A percentile compares a stretch with the other conserved stretches of the same genome.
These are phyloP conservation scores for Macheiramphus alcinus DNA, from an alignment of 2,113 vertebrate species.

Conservation along the genomic window DNA sequence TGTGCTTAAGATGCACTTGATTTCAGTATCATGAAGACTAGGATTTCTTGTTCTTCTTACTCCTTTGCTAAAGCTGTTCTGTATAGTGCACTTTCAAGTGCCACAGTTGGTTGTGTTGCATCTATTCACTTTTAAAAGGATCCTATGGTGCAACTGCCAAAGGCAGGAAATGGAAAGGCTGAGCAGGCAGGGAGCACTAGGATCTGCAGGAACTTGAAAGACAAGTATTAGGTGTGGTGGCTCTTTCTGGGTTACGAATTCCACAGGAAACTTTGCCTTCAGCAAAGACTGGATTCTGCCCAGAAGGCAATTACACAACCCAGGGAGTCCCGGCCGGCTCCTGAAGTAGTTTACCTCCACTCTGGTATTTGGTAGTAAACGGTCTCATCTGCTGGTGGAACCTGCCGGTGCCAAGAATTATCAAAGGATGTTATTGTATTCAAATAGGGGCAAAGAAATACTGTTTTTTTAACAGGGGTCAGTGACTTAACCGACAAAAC, in stretches of 20 bases:
- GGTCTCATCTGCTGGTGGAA: background rate
- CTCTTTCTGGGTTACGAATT: background rate
- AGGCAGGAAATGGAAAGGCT: background rate
- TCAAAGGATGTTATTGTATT: rapidly evolving
- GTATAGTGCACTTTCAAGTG: background rate
- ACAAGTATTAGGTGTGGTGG: rapidly evolving
- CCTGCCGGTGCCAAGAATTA: background rate
- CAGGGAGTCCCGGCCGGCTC: background rate
- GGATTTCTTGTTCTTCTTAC: background rate
- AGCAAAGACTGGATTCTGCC: background rate
- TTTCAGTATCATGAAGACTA: background rate
- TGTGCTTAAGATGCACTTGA: background rate
- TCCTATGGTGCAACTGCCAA: background rate
- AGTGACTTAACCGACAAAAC: background rate
- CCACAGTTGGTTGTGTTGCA: background rate
- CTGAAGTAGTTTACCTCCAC: background rate
- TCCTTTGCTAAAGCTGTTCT: background rate
- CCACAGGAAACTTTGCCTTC: background rate
- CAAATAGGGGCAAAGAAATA: background rate
- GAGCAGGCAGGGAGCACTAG: background rate
- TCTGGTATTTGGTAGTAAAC: background rate
- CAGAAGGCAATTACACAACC: background rate
- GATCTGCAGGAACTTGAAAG: background rate
- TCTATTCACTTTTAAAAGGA: background rate
- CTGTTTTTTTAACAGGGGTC: background rate